Evolutionary conservation across 2,113 vertebrate genomes (phyloP), one percentile per base, ranked within the genome.

Genomic region (Bostrychus sinensis): DNA sequence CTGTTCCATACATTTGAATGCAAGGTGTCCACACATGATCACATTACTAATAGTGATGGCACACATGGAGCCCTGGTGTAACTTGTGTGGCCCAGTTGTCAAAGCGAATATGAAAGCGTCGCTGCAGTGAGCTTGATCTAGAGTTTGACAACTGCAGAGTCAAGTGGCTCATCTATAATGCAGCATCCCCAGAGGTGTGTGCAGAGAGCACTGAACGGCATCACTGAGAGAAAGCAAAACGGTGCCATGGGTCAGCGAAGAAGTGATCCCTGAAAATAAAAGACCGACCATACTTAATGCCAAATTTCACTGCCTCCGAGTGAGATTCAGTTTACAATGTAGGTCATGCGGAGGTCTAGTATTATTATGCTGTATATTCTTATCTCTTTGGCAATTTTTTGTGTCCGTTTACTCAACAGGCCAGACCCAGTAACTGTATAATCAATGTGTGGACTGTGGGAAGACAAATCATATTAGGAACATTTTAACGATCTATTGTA

Each of bases 131-230:
- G 72, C 13, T 20, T 70, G 45, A 73, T 77, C 62, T 73, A 61
- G 67, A 66, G 37, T 63, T 66, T 59, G 72, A 78, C 78, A 79
- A 72, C 76, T 78, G 48, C 77, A 65, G 73, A 86, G 70, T 86
- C 79, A 84, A 89, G 80, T 80, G 82, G 71, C 63, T 77, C 75
- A 82, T 91, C 76, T 69, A 87, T 88, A 83, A 91, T 89, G 79
- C 72, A 89, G 62, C 36, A 16, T 78, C 82, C 76, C 76, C 32
- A 7, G 70, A 63, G 84, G 80, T 70, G 59, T 74, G 39, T 66
- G 61, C 62, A 73, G 56, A 53, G 41, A 70, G 64, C 66, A 63
- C 3, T 54, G 72, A 30, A 66, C 22, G 48, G 56, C 72, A 58
- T 56, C 19, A 42, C 48, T 23, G 13, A 25, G 14, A 51, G 4